Evolutionary conservation across 1,140 invertebrate species (phyloP), one percentile per base, ranked within the genome.

Genomic region (Teleopsis dalmanni): DNA sequence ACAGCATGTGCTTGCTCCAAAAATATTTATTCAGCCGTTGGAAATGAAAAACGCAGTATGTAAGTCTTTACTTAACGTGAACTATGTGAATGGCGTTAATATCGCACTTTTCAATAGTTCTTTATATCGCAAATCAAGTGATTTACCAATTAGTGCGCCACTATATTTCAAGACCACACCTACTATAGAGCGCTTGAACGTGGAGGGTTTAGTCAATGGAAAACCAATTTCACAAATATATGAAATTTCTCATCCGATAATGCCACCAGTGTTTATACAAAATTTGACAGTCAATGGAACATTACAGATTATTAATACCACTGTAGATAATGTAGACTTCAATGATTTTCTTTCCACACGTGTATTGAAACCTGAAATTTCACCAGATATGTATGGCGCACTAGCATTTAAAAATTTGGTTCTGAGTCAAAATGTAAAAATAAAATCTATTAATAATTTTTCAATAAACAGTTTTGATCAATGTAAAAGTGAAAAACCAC

Each of bases 361-460:
- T 6, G 40, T 68, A 14, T 55, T 56, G 0, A 35, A 62, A 5
- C 36, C 38, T 1, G 58, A 55, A 1, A 37, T 38, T 0, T 49
- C 58, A 2, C 14, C 61, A 27, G 64, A 67, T 44, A 47, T 61
- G 0, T 61, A 62, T 21, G 65, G 64, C 5, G 29, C 36, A 3
- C 42, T 68, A 7, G 56, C 18, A n/a, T 68, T 68, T 26, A 60
- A 65, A 42, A 36, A 63, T 2, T 48, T 68, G 7, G 27, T 52
- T 18, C 48, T 67, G n/a, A 52, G 53, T 7, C 48, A 54, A 4
- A 36, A 53, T 0, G 25, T 45, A 0, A 26, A 56, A 1, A 7
- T 68, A 19, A 54, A 54, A 8, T 55, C 47, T 13, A 65, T 68
- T 4, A 68, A 68, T 26, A 53, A 41, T 4, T 59, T 68, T 14